These are phyloP conservation scores for Piscicola geometra DNA, from an alignment of 2,888 invertebrate species.

Conservation along the genomic window DNA sequence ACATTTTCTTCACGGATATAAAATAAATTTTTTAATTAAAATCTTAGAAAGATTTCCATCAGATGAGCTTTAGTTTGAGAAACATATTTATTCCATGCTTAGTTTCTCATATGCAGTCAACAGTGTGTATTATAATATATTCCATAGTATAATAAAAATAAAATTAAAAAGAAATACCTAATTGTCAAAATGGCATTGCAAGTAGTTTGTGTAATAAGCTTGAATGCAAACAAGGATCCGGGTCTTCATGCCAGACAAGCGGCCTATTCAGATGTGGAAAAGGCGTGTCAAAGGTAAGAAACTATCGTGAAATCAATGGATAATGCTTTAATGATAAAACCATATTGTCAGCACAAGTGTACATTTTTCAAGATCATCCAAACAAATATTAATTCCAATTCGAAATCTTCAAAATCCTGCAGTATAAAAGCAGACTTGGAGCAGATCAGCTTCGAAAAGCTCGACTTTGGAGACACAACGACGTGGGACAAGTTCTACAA, in stretches of 20 bases:
- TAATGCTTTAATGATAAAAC: neutral
- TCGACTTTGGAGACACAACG: conserved; percentile 94
- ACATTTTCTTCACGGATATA: too few relatives aligned
- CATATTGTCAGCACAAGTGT: too few relatives aligned
- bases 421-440: conserved; percentile 49
- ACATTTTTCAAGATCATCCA: neutral
- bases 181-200: conserved; percentile 36
- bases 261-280: conserved; percentile 40
- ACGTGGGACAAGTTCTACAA: conserved; percentile 92
- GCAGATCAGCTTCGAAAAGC: conserved; percentile 71
- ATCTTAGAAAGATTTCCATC: too few relatives aligned
- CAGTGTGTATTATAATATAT: too few relatives aligned
- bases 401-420: too few relatives aligned
- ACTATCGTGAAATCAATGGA: neutral
- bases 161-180: too few relatives aligned
- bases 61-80: too few relatives aligned
- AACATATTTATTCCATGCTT: too few relatives aligned
- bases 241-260: conserved; percentile 38
- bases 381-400: neutral
- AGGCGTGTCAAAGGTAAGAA: conserved; percentile 38
- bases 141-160: neutral
- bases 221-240: conserved; percentile 33
- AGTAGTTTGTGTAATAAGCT: conserved; percentile 41
- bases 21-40: too few relatives aligned
- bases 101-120: too few relatives aligned